A percentile compares a stretch with the other conserved stretches of the same genome.
phyloP scores from a whole-genome alignment of 2,797 vertebrate genomes.

The Telmatherina bonti region DNA sequence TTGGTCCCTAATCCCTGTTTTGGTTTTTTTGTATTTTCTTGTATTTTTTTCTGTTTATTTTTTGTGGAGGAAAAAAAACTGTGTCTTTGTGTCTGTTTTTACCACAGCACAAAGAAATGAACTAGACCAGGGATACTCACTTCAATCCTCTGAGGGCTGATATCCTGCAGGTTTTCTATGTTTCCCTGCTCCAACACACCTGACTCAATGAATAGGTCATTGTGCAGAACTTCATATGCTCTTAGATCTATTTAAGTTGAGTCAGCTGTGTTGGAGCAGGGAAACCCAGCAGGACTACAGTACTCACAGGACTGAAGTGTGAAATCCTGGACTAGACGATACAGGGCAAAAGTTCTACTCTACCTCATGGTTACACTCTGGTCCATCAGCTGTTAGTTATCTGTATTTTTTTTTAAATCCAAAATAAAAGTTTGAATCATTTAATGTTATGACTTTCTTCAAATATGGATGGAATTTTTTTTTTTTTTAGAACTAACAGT shows the following conservation, averaged over 20 bases:
- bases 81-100: slow-evolving; percentile 72
- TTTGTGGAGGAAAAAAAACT: slow-evolving; percentile 38
- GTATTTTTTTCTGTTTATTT: background rate
- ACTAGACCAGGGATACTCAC: background rate
- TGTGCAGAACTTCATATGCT: too few species aligned
- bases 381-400: slow-evolving; percentile 46
- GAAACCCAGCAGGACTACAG: too few species aligned
- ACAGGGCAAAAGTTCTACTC: slow-evolving; percentile 18
- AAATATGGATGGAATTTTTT: background rate
- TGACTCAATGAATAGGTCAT: too few species aligned
- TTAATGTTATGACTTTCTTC: background rate
- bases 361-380: slow-evolving; percentile 54
- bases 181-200: too few species aligned
- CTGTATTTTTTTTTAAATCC: background rate
- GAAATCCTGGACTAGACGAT: background rate
- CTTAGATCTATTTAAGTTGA: too few species aligned
- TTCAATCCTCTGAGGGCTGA: too few species aligned
- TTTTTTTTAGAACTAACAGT: slow-evolving; percentile 31
- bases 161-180: too few species aligned
- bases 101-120: slow-evolving; percentile 42
- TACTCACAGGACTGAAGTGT: too few species aligned
- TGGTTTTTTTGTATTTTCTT: slow-evolving; percentile 1
- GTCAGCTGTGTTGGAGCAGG: too few species aligned
- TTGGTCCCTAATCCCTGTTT: slow-evolving; percentile 34
- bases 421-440: background rate